These are phyloP conservation scores for Dysidea cf. avara DNA, from an alignment of 37 sponge, comb jelly and placozoan species.

Conservation along the genomic window DNA sequence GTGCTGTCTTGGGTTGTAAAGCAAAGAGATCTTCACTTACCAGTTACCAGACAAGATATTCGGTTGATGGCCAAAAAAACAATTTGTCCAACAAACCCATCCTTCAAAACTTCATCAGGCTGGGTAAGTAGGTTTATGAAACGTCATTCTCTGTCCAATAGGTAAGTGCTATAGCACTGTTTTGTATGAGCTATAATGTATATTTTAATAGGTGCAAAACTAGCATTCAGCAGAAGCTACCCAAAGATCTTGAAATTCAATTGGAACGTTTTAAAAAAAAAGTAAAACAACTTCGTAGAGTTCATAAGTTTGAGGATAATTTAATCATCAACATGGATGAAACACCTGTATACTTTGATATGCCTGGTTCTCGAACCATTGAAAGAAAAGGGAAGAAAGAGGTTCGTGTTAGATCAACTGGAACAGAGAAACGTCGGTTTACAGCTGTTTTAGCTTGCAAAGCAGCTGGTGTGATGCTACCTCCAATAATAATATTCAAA, in stretches of 20 bases:
- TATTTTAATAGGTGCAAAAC: not conserved
- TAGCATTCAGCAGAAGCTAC: conserved; percentile 9
- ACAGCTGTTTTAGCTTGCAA: conserved; percentile 17
- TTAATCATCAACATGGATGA: too few species aligned
- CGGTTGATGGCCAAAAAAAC: too few species aligned
- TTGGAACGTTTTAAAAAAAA: conserved; percentile 18
- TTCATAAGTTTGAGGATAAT: too few species aligned
- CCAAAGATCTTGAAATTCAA: conserved; percentile 24
- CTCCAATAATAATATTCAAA: conserved; percentile 16
- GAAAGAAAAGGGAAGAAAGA: conserved; percentile 1
- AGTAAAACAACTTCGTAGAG: not conserved
- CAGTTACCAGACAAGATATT: too few species aligned
- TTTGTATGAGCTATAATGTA: too few species aligned
- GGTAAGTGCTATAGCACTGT: too few species aligned
- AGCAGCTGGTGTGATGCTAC: conserved; percentile 22
- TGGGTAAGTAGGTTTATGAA: too few species aligned
- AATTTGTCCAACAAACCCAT: too few species aligned
- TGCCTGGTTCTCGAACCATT: not conserved
- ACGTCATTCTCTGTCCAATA: too few species aligned
- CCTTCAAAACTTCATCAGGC: too few species aligned
- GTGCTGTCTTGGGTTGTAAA: too few species aligned
- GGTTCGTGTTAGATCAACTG: conserved; percentile 25
- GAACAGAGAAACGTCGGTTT: conserved; percentile 17
- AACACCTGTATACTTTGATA: conserved; percentile 8
- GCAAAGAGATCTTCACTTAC: too few species aligned